A percentile compares a stretch with the other conserved stretches of the same genome.
These are phyloP conservation scores for Holocentrus rufus DNA, from an alignment of 2,797 vertebrate genomes.

Conservation along the genomic window DNA sequence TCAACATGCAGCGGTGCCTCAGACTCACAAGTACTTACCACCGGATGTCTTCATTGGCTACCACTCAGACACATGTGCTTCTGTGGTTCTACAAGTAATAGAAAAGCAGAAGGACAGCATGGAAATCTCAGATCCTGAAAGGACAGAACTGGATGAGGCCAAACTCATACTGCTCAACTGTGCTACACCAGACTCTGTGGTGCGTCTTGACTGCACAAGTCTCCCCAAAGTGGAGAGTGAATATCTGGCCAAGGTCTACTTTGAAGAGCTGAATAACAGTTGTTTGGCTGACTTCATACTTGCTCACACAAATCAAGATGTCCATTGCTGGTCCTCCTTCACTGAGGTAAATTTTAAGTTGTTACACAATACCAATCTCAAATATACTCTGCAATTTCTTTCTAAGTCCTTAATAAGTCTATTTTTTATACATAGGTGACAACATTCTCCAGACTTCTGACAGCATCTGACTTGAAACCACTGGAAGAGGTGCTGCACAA, in stretches of 20 bases:
- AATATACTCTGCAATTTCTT: not conserved
- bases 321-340: slow-evolving; percentile 67
- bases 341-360: slow-evolving; percentile 86
- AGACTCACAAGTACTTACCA: slow-evolving; percentile 79
- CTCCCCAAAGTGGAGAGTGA: slow-evolving; percentile 73
- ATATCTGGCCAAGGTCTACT: slow-evolving; percentile 80
- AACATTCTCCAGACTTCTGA: slow-evolving; percentile 95
- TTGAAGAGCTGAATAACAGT: slow-evolving; percentile 84
- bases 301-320: slow-evolving; percentile 63
- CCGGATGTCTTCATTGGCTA: slow-evolving; percentile 92
- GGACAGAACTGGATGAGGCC: slow-evolving; percentile 75
- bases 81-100: slow-evolving; percentile 87
- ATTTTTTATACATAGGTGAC: slow-evolving; percentile 83
- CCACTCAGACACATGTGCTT: slow-evolving; percentile 92
- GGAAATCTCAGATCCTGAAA: slow-evolving; percentile 51
- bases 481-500: slow-evolving; percentile 73
- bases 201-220: slow-evolving; percentile 82
- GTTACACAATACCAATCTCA: not conserved
- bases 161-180: slow-evolving; percentile 87
- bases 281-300: slow-evolving; percentile 88
- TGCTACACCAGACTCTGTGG: slow-evolving; percentile 91
- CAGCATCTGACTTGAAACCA: slow-evolving; percentile 80
- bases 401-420: slow-evolving; percentile 16
- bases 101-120: slow-evolving; percentile 69
- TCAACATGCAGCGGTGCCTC: slow-evolving; percentile 41